Conservation (phyloP, 2,113 vertebrate species). For the Hemicordylus capensis region DNA sequence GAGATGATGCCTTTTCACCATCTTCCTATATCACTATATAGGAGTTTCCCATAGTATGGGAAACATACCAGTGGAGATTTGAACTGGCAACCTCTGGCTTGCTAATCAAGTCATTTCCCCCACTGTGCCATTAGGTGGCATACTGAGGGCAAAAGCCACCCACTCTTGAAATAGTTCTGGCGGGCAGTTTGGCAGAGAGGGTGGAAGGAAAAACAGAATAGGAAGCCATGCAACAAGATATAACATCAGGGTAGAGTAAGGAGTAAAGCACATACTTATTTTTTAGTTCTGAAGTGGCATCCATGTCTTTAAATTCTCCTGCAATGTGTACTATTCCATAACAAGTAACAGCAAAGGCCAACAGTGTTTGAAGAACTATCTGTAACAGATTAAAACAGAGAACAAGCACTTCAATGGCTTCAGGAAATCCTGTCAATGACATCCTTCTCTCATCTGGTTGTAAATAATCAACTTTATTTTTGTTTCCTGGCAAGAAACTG, state of each 20-base stretch:
- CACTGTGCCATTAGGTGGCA: too few relatives aligned
- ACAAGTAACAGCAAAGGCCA: constrained; percentile 94
- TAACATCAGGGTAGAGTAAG: fast-evolving
- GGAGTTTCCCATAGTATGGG: too few relatives aligned
- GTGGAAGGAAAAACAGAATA: not conserved
- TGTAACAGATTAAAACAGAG: constrained; percentile 70
- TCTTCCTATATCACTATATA: too few relatives aligned
- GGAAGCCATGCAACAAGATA: not conserved
- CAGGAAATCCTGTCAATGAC: not conserved
- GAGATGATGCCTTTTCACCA: too few relatives aligned
- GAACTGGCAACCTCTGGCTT: too few relatives aligned
- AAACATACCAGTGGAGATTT: too few relatives aligned
- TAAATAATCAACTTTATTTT: not conserved
- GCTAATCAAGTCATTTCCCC: too few relatives aligned
- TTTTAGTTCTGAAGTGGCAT: constrained; percentile 96
- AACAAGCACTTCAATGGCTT: not conserved
- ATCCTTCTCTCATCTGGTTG: not conserved
- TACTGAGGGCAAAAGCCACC: too few relatives aligned
- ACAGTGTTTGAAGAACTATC: constrained; percentile 96
- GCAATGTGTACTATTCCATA: constrained; percentile 97
- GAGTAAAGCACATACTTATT: constrained; percentile 84
- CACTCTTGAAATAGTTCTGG: not conserved
- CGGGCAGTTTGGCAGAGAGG: not conserved
- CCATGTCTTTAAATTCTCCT: constrained; percentile 96
- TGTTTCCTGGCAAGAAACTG: not conserved